Evolutionary conservation across 2,888 invertebrate genomes (phyloP), one percentile per base, ranked within the genome.

Genomic region (Choreutis nemorana): DNA sequence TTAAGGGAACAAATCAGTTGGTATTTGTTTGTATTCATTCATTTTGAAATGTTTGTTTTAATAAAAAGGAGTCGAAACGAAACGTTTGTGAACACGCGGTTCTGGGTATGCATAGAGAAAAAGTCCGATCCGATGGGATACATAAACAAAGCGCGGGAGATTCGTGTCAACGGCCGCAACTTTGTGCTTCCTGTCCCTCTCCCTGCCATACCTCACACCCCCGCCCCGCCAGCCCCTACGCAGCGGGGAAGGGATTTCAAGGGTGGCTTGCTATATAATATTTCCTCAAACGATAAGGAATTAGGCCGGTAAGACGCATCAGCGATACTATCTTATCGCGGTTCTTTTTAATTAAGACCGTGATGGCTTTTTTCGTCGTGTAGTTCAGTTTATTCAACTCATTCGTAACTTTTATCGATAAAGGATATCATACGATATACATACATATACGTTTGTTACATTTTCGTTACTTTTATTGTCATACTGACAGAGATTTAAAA

Each of bases 91-190:
- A 52, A 55, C 63, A 59, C 18, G 28, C 23, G 26, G 14, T 26
- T 14, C 23, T 3, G 26, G 12, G 20, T 23, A 34, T 58, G 55
- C 53, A 48, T 61, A 55, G 61, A 59, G 61, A 65, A 68, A 34
- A 68, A 67, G 68, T n/a, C n/a, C n/a, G n/a, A 66, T 58, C 64
- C 57, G 54, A 60, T 60, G 50, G 51, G 57, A 65, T 68, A 67
- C 58, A 63, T 63, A 77, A 72, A 77, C 73, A 73, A 50, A 55
- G 57, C 46, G 51, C 53, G 55, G 55, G 61, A 64, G 68, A 70
- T 64, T 63, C 64, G 73, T 71, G 77, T 77, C 75, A 77, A 77
- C 65, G 75, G 68, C 75, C 75, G 63, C 58, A 49, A 59, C 54
- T 51, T 56, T 60, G 56, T 58, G 40, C 52, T 48, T 45, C 43